A percentile compares a stretch with the other conserved stretches of the same genome.
phyloP scores from a whole-genome alignment of 2,113 vertebrate genomes.

The Stercorarius parasiticus region DNA sequence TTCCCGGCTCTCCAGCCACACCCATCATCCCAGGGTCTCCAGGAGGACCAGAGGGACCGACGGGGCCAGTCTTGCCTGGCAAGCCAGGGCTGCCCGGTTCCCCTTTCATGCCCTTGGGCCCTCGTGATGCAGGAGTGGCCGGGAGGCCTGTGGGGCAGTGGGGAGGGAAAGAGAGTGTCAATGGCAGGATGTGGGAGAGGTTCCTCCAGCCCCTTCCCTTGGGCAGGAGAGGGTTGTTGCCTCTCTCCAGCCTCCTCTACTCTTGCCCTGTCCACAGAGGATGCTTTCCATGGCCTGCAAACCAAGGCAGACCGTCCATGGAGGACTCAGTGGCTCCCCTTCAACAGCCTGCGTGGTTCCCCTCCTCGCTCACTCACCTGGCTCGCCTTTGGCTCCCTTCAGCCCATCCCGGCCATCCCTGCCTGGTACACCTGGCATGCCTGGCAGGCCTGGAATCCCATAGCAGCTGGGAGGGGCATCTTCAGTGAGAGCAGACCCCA shows the following conservation, averaged over 20 bases:
- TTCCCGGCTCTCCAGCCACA: not conserved
- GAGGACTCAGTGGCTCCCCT: fast-evolving
- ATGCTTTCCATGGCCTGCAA: not conserved
- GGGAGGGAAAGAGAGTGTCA: not conserved
- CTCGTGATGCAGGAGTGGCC: not conserved
- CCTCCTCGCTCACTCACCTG: slow-evolving; percentile 64
- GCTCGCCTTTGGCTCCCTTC: slow-evolving; percentile 78
- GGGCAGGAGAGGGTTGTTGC: not conserved
- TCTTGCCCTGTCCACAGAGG: not conserved
- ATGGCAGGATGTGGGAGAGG: not conserved
- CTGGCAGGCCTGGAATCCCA: slow-evolving; percentile 79
- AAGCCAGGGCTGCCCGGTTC: slow-evolving; percentile 43
- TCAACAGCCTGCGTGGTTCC: not conserved
- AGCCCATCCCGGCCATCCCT: slow-evolving; percentile 84
- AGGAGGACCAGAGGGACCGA: not conserved
- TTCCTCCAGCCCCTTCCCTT: not conserved
- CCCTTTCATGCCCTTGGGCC: slow-evolving; percentile 76
- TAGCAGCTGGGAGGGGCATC: slow-evolving; percentile 23
- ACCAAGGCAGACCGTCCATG: not conserved
- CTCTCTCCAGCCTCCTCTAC: not conserved
- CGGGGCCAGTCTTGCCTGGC: slow-evolving; percentile 71
- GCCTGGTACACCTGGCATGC: slow-evolving; percentile 83
- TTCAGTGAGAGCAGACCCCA: not conserved
- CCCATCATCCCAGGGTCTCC: slow-evolving; percentile 50
- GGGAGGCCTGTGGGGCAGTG: slow-evolving; percentile 59